Conservation (phyloP, 1,140 invertebrate genomes). For the Helicoverpa armigera region DNA sequence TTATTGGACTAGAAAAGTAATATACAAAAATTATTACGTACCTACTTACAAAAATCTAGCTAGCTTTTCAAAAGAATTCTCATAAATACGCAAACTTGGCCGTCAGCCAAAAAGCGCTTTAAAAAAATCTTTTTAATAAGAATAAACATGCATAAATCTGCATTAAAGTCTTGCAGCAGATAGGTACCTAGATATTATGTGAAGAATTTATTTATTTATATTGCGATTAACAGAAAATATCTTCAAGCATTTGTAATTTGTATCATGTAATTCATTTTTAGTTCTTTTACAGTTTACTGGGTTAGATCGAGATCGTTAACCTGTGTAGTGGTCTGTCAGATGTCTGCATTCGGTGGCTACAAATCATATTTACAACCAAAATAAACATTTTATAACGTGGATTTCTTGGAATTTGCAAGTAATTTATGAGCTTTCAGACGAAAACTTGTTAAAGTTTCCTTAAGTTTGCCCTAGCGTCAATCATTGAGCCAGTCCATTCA, state of each 20-base stretch:
- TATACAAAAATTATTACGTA: too few relatives aligned
- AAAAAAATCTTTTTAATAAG: neutral
- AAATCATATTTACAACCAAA: constrained; percentile 3
- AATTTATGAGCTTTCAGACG: neutral
- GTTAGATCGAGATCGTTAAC: constrained; percentile 1
- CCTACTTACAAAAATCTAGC: neutral
- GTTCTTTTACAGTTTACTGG: neutral
- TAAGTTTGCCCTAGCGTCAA: neutral
- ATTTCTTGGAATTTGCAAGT: constrained; percentile 27
- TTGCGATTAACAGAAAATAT: neutral
- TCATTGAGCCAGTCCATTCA: neutral
- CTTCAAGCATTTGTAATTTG: neutral
- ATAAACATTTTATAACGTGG: constrained; percentile 32
- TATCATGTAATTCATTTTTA: neutral
- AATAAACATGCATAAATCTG: constrained; percentile 18
- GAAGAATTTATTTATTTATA: neutral
- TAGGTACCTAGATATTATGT: too few relatives aligned
- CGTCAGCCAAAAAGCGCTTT: neutral
- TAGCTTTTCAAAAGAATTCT: neutral
- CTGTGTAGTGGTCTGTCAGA: constrained; percentile 5
- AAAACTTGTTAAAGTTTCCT: neutral
- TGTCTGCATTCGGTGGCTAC: neutral
- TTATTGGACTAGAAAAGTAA: neutral
- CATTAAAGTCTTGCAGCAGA: neutral
- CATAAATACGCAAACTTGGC: neutral